A percentile compares a stretch with the other conserved stretches of the same genome.
These are phyloP conservation scores for Telmatherina bonti DNA, from an alignment of 2,797 vertebrate species.

Conservation along the genomic window DNA sequence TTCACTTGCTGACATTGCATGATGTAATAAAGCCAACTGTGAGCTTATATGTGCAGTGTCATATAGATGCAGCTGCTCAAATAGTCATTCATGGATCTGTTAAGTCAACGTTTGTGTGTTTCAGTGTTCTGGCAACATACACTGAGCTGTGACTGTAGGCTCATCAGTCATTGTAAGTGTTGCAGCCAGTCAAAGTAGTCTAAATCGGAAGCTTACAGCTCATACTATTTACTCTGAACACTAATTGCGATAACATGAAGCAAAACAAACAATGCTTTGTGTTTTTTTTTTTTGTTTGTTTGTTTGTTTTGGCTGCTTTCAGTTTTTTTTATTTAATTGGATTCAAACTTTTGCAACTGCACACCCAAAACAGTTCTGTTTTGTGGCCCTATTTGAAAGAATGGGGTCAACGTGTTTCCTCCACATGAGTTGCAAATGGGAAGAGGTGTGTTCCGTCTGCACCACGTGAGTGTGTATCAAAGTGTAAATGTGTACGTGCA, in stretches of 20 bases:
- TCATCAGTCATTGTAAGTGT: slow-evolving; percentile 44
- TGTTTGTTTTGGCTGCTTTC: slow-evolving; percentile 3
- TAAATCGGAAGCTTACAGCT: slow-evolving; percentile 17
- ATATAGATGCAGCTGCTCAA: slow-evolving; percentile 10
- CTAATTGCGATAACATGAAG: slow-evolving; percentile 11
- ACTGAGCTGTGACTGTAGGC: slow-evolving; percentile 23
- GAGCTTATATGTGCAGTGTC: slow-evolving; percentile 4
- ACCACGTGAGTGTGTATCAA: slow-evolving; percentile 18
- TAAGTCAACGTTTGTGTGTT: not conserved
- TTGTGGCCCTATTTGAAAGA: slow-evolving; percentile 69
- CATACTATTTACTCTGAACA: slow-evolving; percentile 23
- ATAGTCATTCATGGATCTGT: slow-evolving; percentile 3
- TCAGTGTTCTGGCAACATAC: not conserved
- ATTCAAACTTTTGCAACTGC: slow-evolving; percentile 23
- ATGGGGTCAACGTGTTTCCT: slow-evolving; percentile 75
- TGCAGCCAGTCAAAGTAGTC: slow-evolving; percentile 20
- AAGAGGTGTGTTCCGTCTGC: slow-evolving; percentile 31
- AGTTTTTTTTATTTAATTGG: slow-evolving; percentile 34
- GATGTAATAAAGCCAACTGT: slow-evolving; percentile 3
- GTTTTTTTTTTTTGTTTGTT: not conserved
- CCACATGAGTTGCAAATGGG: slow-evolving; percentile 43
- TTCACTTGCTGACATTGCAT: slow-evolving; percentile 19
- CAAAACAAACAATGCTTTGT: not conserved
- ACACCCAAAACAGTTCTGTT: slow-evolving; percentile 55
- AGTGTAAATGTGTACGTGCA: slow-evolving; percentile 29